Percentiles rank a stretch among this genome's conserved stretches.
phyloP scores from a whole-genome alignment of 1,140 invertebrate species.

The Neodiprion virginianus region DNA sequence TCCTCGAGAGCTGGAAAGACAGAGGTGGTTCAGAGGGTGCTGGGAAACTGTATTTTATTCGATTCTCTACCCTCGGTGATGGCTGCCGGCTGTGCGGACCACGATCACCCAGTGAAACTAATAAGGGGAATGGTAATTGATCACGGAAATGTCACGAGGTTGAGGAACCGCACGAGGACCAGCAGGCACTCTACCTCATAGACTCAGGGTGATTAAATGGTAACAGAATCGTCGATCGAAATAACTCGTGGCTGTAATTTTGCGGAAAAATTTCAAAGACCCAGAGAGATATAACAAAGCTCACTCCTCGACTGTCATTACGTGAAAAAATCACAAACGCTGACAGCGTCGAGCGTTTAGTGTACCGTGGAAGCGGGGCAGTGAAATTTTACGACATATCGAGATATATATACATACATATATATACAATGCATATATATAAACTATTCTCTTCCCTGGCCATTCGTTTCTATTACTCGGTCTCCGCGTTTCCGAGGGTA shows the following conservation, averaged over 20 bases:
- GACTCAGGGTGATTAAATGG: too few species aligned
- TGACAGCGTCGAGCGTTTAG: too few species aligned
- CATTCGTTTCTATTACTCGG: conserved; percentile 60
- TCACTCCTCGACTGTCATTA: too few species aligned
- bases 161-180: too few species aligned
- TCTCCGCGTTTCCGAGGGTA: conserved; percentile 37
- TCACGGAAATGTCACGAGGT: too few species aligned
- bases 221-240: too few species aligned
- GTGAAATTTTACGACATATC: not conserved
- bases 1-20: not conserved
- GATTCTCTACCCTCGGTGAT: not conserved
- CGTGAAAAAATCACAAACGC: too few species aligned
- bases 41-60: conserved; percentile 7
- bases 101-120: conserved; percentile 10
- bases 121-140: conserved; percentile 28
- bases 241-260: too few species aligned
- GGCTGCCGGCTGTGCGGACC: not conserved
- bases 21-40: not conserved
- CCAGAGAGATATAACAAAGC: too few species aligned
- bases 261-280: too few species aligned
- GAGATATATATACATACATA: not conserved
- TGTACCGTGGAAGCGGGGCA: too few species aligned
- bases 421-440: conserved; percentile 6
- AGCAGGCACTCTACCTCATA: too few species aligned
- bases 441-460: conserved; percentile 25